Evolutionary conservation across 2,797 vertebrate species (phyloP), one percentile per base, ranked within the genome.

Genomic region (Dicrostonyx torquatus): DNA sequence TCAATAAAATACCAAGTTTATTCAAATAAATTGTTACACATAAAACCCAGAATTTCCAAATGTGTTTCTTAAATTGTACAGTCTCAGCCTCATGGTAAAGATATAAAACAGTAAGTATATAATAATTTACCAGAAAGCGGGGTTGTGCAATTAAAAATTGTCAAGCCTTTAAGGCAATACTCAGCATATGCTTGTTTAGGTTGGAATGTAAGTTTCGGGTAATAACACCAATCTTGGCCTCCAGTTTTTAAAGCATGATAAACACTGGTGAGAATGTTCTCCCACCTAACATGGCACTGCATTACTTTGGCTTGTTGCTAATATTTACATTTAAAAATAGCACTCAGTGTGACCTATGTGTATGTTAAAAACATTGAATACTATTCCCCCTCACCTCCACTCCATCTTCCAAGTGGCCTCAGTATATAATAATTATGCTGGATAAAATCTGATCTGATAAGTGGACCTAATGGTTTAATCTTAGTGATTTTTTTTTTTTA

Each of bases 1-100:
- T 95, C 83, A 86, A 29, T 91, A 79, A 91, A 86, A 64, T 89
- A 92, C 11, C 77, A 90, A 91, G 48, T 96, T 97, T 95, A 95
- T 96, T 95, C 92, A 94, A 94, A 75, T 91, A 87, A 0, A 79
- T 18, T 62, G 62, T 90, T 87, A 92, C 0, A 88, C 45, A 91
- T 80, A 84, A 93, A 89, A 68, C n/a, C 70, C 85, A 93, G 90
- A 88, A 64, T 94, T 29, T 84, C 58, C 17, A 82, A 78, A 78
- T 62, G 64, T 87, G 86, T 73, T 37, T 45, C 50, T 95, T 22
- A 82, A 90, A 40, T 58, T 80, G n/a, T 88, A 87, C 4, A 87
- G 18, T 85, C 53, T 93, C 50, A 58, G 76, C 37, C 58, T 70
- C 64, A 31, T 94, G 73, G 17, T 40, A 87, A 22, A 93, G 75